phyloP scores from a whole-genome alignment of 2,113 vertebrate species.

The Aegithalos caudatus region DNA sequence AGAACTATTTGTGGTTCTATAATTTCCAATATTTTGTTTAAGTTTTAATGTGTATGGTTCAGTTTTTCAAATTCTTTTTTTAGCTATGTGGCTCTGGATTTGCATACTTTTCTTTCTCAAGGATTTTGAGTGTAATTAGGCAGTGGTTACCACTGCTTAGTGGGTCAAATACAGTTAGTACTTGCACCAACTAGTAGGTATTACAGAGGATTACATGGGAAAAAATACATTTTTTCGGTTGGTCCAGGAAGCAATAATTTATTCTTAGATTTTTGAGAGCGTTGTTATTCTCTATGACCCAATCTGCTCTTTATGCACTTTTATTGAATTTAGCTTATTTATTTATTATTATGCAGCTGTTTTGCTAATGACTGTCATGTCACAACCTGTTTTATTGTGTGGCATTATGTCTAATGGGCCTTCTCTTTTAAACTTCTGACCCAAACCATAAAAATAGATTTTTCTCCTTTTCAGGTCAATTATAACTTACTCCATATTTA shows the following conservation, averaged over 20 bases:
- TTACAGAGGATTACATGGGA: background rate
- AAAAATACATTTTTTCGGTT: background rate
- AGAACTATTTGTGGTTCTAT: background rate
- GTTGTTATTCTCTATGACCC: background rate
- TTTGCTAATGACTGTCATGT: slow-evolving; percentile 40
- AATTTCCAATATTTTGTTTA: background rate
- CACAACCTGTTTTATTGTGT: slow-evolving; percentile 24
- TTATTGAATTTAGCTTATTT: background rate
- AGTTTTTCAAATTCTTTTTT: background rate
- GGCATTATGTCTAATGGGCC: background rate
- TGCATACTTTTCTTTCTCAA: background rate
- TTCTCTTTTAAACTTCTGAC: slow-evolving; percentile 24
- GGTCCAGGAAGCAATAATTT: background rate
- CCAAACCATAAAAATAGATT: background rate
- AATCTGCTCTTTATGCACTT: background rate
- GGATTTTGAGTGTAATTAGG: background rate
- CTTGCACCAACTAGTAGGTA: background rate
- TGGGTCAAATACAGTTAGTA: background rate
- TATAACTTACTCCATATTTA: background rate
- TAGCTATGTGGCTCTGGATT: background rate
- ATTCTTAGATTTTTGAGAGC: background rate
- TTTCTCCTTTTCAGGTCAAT: slow-evolving; percentile 1
- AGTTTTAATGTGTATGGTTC: background rate
- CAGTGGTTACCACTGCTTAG: background rate
- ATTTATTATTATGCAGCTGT: background rate